These are phyloP conservation scores for Calliopum simillimum DNA, from an alignment of 2,888 invertebrate species.

Conservation along the genomic window DNA sequence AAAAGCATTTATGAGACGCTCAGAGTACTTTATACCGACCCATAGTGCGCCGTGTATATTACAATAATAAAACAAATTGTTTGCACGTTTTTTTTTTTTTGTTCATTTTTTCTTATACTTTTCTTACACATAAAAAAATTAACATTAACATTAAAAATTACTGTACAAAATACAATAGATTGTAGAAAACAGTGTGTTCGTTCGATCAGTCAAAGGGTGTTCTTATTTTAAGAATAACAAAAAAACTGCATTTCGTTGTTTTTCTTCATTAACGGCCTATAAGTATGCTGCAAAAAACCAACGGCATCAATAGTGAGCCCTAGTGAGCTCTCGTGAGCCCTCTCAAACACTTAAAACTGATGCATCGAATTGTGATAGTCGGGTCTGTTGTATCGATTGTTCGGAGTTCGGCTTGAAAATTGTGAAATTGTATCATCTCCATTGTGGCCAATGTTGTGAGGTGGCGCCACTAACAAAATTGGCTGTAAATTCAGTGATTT, in stretches of 20 bases:
- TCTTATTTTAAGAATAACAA: too few relatives aligned
- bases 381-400: conserved; percentile 69
- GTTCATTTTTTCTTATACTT: background rate
- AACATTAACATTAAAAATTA: conserved; percentile 38
- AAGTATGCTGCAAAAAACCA: conserved; percentile 11
- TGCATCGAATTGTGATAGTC: conserved; percentile 77
- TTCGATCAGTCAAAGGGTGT: conserved; percentile 13
- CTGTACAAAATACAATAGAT: conserved; percentile 42
- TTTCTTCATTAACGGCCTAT: background rate
- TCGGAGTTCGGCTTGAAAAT: conserved; percentile 78
- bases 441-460: conserved; percentile 69
- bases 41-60: too few relatives aligned
- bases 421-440: conserved; percentile 80
- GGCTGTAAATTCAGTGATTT: conserved; percentile 90
- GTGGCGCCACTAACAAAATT: conserved; percentile 74
- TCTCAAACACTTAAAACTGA: conserved; percentile 55
- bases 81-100: background rate
- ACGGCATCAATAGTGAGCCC: background rate
- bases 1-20: too few relatives aligned
- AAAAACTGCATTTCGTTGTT: conserved; percentile 3
- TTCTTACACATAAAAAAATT: conserved; percentile 7
- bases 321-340: background rate
- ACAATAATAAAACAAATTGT: conserved; percentile 12
- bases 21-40: too few relatives aligned
- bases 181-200: background rate